Conservation (phyloP, 2,113 vertebrate species). For the Panthera uncia region DNA sequence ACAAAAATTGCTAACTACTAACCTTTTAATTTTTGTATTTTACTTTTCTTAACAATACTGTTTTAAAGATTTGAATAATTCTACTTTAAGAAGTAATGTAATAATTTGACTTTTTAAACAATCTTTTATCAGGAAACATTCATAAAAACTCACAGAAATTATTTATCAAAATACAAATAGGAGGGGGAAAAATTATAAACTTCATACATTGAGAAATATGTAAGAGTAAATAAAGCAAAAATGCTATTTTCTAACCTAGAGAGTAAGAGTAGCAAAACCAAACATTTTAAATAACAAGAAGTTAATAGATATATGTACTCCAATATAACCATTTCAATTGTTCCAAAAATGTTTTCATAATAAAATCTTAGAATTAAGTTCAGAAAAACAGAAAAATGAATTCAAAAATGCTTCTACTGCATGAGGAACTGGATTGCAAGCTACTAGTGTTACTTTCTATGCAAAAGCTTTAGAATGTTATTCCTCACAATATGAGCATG, state of each 20-base stretch:
- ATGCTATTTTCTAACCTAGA: slow-evolving; percentile 42
- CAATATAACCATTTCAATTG: slow-evolving; percentile 11
- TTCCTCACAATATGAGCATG: slow-evolving; percentile 26
- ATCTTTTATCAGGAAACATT: slow-evolving; percentile 53
- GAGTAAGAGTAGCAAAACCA: neutral
- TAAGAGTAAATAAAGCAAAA: slow-evolving; percentile 30
- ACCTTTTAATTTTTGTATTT: slow-evolving; percentile 5
- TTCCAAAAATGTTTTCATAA: slow-evolving; percentile 7
- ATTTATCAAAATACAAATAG: slow-evolving; percentile 59
- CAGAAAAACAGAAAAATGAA: slow-evolving; percentile 50
- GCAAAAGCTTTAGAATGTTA: neutral
- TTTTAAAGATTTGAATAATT: slow-evolving; percentile 39
- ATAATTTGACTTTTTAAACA: slow-evolving; percentile 37
- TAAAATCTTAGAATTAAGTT: slow-evolving; percentile 49
- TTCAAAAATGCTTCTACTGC: neutral
- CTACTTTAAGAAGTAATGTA: neutral
- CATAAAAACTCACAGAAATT: neutral
- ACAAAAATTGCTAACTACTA: slow-evolving; percentile 42
- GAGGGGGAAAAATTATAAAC: slow-evolving; percentile 35
- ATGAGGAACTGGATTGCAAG: neutral
- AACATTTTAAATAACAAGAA: slow-evolving; percentile 28
- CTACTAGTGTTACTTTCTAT: neutral
- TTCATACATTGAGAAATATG: slow-evolving; percentile 40
- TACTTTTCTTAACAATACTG: neutral
- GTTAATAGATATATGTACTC: neutral